Conservation (phyloP, 2,888 invertebrate species). For the Sinhomidia bicolor region DNA sequence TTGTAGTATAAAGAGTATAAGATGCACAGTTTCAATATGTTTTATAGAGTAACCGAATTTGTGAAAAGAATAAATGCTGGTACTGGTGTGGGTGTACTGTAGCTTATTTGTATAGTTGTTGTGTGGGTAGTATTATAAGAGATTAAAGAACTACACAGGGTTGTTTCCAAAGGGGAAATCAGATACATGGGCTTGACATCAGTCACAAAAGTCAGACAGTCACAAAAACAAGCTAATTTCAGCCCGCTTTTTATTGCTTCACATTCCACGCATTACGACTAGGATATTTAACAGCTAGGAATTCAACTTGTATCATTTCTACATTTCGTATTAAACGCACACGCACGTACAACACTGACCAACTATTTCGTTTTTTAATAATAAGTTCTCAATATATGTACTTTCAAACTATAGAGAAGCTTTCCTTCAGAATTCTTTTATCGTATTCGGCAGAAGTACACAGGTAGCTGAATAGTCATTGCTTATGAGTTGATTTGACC, state of each 20-base stretch:
- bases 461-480: neutral
- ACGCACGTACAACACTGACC: neutral
- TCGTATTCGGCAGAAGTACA: too few species aligned
- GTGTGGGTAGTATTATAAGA: too few species aligned
- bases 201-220: slow-evolving; percentile 56
- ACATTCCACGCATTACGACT: slow-evolving; percentile 69
- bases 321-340: too few species aligned
- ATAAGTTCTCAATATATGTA: too few species aligned
- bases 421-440: too few species aligned
- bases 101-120: slow-evolving; percentile 27
- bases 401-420: too few species aligned
- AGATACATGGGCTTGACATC: slow-evolving; percentile 55
- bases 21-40: neutral
- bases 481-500: neutral
- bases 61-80: neutral
- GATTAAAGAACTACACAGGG: slow-evolving; percentile 53
- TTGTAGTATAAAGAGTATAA: neutral
- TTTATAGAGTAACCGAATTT: neutral
- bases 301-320: neutral
- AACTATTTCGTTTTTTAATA: neutral
- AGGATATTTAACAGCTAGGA: neutral
- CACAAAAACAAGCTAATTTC: slow-evolving; percentile 61
- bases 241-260: slow-evolving; percentile 74
- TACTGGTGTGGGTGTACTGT: neutral
- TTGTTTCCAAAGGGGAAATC: slow-evolving; percentile 56